Conservation (phyloP, 2,113 vertebrate genomes). For the Panthera leo region DNA sequence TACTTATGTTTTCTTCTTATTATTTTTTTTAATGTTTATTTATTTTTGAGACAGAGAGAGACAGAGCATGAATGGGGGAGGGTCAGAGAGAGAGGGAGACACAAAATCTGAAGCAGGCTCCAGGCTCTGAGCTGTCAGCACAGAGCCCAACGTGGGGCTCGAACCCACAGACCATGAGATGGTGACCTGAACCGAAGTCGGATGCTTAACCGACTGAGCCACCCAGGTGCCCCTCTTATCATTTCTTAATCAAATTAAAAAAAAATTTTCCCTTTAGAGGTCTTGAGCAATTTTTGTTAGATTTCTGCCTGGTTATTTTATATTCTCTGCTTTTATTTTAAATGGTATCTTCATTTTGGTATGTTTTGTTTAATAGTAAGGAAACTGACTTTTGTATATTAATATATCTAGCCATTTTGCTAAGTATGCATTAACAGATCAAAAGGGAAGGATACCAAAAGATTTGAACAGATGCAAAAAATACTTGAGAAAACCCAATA, state of each 20-base stretch:
- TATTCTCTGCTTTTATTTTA: not conserved
- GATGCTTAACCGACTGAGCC: no score
- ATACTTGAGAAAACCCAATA: not conserved
- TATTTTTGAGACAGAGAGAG: no score
- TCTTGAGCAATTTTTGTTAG: not conserved
- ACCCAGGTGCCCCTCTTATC: not conserved
- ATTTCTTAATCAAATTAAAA: not conserved
- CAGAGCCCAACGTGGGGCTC: fast-evolving
- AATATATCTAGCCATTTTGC: not conserved
- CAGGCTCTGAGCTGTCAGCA: no score
- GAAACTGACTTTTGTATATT: not conserved
- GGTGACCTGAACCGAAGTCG: no score
- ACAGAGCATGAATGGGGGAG: no score
- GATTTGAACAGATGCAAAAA: not conserved
- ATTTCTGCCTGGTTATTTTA: not conserved
- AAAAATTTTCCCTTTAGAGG: not conserved
- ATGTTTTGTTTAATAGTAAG: not conserved
- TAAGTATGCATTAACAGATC: not conserved
- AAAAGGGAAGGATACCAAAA: not conserved
- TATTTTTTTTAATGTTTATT: no score
- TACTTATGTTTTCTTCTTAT: not conserved
- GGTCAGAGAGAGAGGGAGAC: no score
- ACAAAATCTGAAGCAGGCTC: no score
- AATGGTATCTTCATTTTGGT: no score
- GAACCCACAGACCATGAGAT: no score